A percentile compares a stretch with the other conserved stretches of the same genome.
Conservation (phyloP, 2,888 invertebrate genomes). For the Cosmopolites sordidus region DNA sequence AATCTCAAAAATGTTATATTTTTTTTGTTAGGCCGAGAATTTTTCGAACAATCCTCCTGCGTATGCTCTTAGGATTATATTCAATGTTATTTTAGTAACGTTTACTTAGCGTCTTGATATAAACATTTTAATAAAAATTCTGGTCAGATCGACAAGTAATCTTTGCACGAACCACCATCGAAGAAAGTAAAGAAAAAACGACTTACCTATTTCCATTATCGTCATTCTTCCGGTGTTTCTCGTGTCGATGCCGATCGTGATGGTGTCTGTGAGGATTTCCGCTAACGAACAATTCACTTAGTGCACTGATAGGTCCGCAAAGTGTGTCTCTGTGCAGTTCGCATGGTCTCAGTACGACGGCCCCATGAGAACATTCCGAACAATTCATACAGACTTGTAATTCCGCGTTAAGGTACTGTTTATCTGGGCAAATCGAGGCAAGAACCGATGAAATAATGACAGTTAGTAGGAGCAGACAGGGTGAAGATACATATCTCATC, state of each 20-base stretch:
- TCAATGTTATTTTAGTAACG: too few species aligned
- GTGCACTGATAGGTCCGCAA: slow-evolving; percentile 58
- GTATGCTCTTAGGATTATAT: too few species aligned
- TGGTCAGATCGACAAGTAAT: not conserved
- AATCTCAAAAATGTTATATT: too few species aligned
- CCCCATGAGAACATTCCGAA: slow-evolving; percentile 61
- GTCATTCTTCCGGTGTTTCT: slow-evolving; percentile 16
- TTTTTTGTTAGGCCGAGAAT: too few species aligned
- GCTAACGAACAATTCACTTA: slow-evolving; percentile 29
- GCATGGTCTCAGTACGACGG: slow-evolving; percentile 67
- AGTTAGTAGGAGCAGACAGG: slow-evolving; percentile 33
- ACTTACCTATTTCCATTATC: slow-evolving; percentile 20
- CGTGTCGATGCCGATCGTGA: slow-evolving; percentile 21
- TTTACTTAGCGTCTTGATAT: too few species aligned
- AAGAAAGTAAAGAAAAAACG: not conserved
- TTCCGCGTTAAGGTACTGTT: slow-evolving; percentile 67
- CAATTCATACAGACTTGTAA: slow-evolving; percentile 65
- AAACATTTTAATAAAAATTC: too few species aligned
- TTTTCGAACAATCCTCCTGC: too few species aligned
- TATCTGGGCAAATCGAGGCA: slow-evolving; percentile 44
- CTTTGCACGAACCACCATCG: too few species aligned
- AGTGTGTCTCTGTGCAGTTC: slow-evolving; percentile 70
- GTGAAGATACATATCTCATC: slow-evolving; percentile 40
- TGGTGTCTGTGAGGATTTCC: slow-evolving; percentile 20
- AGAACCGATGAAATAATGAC: slow-evolving; percentile 32